Base-by-base conservation (phyloP, 92 coral and sea anemone genomes). In the Phenganax stokvisi region DNA sequence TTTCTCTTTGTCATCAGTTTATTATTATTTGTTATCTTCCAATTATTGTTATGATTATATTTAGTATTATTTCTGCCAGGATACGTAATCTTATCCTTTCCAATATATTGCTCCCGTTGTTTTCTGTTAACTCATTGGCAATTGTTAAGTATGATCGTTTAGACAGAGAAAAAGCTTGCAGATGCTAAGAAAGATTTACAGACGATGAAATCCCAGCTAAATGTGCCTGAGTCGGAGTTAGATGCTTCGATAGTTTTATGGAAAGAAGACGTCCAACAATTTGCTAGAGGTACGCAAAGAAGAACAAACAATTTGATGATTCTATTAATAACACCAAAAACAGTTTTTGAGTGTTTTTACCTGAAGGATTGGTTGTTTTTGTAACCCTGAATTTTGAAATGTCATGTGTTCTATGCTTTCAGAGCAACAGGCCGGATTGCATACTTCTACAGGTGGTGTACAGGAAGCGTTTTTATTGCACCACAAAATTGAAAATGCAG, bases 401-500 rank as follows among this genome's bases (percentile, higher is more conserved):
- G 6, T 70, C 31, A 17, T 15, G 7, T 13, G 25, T 13, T 61
- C 67, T 12, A 15, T 61, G n/a, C 13, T 28, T 17, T 61, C 13
- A 6, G 25, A 15, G 25, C 67, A 15, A 7, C 25, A 13, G n/a
- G 28, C 8, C 67, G 25, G 25, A 17, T 6, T 56, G 16, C 2
- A 61, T 15, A 12, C 25, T 61, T 61, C 28, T 8, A 61, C 25
- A 61, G 67, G 68, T 9, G 80, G 57, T 28, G 17, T 58, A 12
- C 68, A 76, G 44, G 57, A 56, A 5, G 56, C 25, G 13, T 76
- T 76, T 37, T 56, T 76, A 3, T 31, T 76, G 54, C 47, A 53
- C 9, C 80, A 76, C 20, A 44, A 58, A 31, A 76, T 76, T 58
- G 12, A 67, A 10, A 67, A 76, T 20, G 80, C 80, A 20, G 57